These are phyloP conservation scores for Phengaris arion DNA, from an alignment of 2,888 invertebrate genomes.

Conservation along the genomic window DNA sequence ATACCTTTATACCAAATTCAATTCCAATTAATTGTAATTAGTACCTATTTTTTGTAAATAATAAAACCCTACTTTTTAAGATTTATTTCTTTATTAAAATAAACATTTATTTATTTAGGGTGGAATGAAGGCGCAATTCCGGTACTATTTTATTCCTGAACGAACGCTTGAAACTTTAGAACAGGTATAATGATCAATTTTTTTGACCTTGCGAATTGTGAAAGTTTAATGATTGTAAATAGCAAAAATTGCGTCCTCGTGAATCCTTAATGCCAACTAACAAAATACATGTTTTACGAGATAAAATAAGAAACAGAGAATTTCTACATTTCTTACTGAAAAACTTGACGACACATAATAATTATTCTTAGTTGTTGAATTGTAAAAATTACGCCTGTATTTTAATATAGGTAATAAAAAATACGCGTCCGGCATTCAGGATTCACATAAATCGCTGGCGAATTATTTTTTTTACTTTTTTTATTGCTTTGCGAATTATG, in stretches of 20 bases:
- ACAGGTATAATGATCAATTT: slow-evolving; percentile 36
- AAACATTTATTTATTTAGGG: slow-evolving; percentile 57
- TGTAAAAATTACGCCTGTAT: slow-evolving; percentile 50
- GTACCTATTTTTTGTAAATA: no score
- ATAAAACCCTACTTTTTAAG: no score
- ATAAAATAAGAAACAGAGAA: slow-evolving; percentile 35
- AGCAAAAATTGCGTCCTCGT: slow-evolving; percentile 69
- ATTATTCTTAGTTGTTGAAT: slow-evolving; percentile 40
- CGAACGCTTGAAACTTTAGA: slow-evolving; percentile 36
- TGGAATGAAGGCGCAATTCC: slow-evolving; percentile 74
- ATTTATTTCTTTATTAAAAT: background rate
- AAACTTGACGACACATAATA: background rate
- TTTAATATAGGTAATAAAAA: slow-evolving; percentile 48
- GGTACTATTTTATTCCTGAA: slow-evolving; percentile 56
- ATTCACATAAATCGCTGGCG: slow-evolving; percentile 64
- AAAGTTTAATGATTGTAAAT: background rate
- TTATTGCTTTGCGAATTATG: slow-evolving; percentile 60
- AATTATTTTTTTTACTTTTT: slow-evolving; percentile 37
- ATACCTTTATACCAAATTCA: no score
- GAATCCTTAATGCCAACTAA: slow-evolving; percentile 70
- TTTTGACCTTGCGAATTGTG: slow-evolving; percentile 36
- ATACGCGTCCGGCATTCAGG: slow-evolving; percentile 69
- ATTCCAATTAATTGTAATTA: no score
- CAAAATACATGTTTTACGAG: slow-evolving; percentile 36
- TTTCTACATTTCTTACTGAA: background rate